Evolutionary conservation across 2,888 invertebrate species (phyloP).

Genomic region (Microdon myrmicae): DNA sequence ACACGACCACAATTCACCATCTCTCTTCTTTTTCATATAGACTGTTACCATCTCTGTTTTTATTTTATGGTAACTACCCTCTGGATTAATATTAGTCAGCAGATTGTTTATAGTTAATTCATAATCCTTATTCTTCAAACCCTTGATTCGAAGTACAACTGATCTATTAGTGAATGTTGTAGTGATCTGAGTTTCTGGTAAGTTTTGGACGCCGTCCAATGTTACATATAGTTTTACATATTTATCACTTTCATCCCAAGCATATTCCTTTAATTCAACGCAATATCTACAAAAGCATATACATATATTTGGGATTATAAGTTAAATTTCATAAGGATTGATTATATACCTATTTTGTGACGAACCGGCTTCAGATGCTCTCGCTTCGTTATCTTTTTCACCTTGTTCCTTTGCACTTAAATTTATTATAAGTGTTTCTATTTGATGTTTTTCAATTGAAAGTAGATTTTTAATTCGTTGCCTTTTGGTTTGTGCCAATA

Average conservation of each 20-base stretch:
- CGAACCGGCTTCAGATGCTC: conserved; percentile 24
- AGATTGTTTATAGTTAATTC: conserved; percentile 81
- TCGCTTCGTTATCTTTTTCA: conserved; percentile 58
- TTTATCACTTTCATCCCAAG: conserved; percentile 91
- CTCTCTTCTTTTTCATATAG: conserved; percentile 61
- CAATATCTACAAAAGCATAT: conserved; percentile 58
- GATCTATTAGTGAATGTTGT: conserved; percentile 78
- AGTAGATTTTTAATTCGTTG: conserved; percentile 78
- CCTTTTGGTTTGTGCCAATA: conserved; percentile 74
- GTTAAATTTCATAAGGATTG: neutral
- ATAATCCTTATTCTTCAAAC: conserved; percentile 83
- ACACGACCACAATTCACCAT: conserved; percentile 76
- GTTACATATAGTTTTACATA: conserved; percentile 92
- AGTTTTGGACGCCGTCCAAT: conserved; percentile 78
- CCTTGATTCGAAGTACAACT: conserved; percentile 76
- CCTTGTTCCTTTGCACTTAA: conserved; percentile 61
- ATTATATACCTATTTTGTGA: conserved; percentile 56
- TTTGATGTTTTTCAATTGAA: conserved; percentile 76
- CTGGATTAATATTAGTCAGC: conserved; percentile 76
- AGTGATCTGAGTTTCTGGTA: conserved; percentile 74
- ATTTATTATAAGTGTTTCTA: conserved; percentile 73
- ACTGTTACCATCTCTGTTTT: conserved; percentile 73
- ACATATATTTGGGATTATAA: neutral
- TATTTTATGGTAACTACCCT: conserved; percentile 81
- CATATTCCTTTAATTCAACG: conserved; percentile 69